Base-by-base conservation (phyloP, 2,888 invertebrate genomes). In the Drosophila helvetica region DNA sequence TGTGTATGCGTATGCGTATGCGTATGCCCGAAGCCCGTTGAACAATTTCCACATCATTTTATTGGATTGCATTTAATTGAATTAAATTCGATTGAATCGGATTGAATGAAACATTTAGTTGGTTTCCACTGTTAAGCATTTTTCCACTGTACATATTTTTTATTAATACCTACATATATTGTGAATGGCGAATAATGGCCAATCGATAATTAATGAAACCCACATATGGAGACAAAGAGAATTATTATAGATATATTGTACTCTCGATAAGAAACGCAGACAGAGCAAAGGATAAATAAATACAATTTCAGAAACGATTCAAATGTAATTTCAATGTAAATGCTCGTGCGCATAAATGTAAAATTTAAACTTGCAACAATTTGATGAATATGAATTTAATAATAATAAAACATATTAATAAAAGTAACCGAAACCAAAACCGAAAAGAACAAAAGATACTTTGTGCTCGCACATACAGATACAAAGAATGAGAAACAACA, bases 91-190 rank as follows among this genome's bases (percentile, higher is more conserved):
- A 48, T n/a, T 18, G 17, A 10, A 48, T 4, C 22, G 67, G 19
- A 66, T 42, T 47, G 38, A 9, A 22, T 17, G 43, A 17, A 17
- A 17, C 22, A 42, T 55, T 65, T 27, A 25, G 48, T 86, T 76
- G 68, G 74, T 86, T 84, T 67, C 54, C 67, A 74, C 74, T 84
- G 85, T 88, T 84, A 81, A 73, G 77, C 66, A 86, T 84, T 86
- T 81, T 86, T 77, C 77, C 85, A 88, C 88, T 84, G 83, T 86
- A 84, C 79, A 85, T 88, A 88, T 79, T 88, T 68, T 81, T 69
- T 86, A 88, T 62, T 71, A 77, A 70, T 75, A 65, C 47, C 53
- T 30, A 51, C 86, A 75, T 80, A 51, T 88, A 75, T 80, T 71
- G 63, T 71, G 64, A 69, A 68, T 71, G 72, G 66, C 79, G 38